A percentile compares a stretch with the other conserved stretches of the same genome.
Conservation (phyloP, 2,888 invertebrate genomes). For the Lasius platythorax region DNA sequence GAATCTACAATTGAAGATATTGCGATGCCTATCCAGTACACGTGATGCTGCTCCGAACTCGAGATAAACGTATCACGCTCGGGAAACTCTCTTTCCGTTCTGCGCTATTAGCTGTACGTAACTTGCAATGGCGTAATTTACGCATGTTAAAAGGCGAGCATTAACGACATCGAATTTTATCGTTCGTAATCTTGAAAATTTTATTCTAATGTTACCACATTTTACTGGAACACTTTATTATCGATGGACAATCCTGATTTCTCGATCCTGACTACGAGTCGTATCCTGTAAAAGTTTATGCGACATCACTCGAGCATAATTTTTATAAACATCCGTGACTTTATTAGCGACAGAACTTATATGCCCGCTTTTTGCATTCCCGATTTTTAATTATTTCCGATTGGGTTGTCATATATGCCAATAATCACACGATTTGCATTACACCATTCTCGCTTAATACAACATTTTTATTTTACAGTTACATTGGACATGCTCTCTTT, state of each 20-base stretch:
- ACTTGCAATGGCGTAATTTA: neutral
- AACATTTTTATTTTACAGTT: constrained; percentile 24
- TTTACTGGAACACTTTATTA: neutral
- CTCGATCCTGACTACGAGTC: neutral
- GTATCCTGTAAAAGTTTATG: neutral
- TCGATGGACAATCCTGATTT: neutral
- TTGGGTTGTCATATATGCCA: constrained; percentile 8
- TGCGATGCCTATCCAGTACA: neutral
- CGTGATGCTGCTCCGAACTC: neutral
- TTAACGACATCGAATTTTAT: constrained; percentile 15
- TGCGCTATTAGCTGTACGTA: constrained; percentile 1
- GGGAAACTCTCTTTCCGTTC: neutral
- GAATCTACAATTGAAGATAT: neutral
- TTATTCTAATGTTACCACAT: neutral
- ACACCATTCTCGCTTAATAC: constrained; percentile 6
- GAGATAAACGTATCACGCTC: neutral
- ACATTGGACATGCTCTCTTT: constrained; percentile 20
- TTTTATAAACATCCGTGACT: neutral
- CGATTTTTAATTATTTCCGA: constrained; percentile 15
- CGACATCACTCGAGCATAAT: neutral
- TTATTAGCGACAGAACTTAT: neutral
- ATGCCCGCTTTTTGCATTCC: neutral
- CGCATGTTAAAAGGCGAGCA: neutral
- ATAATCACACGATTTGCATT: neutral
- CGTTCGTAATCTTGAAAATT: neutral